Evolutionary conservation across 2,888 invertebrate species (phyloP), one percentile per base, ranked within the genome.

Genomic region (Zaprionus bogoriensis): DNA sequence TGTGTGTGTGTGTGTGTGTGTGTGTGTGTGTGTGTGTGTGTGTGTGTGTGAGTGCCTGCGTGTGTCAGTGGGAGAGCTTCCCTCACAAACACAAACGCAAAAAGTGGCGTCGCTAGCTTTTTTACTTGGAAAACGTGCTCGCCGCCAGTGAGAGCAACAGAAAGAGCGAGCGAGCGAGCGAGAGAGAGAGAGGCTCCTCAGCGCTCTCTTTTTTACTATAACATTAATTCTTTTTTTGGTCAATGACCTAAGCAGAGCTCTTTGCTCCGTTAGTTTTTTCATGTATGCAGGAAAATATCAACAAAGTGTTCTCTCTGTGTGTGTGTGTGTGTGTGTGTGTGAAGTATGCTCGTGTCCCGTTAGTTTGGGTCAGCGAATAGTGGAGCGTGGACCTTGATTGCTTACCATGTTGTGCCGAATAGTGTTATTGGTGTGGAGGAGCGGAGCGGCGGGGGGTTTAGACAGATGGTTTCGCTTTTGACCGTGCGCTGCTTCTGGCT

Each of bases 171-270:
- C 45, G 30, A 27, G 54, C 41, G 59, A 65, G 67, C 23, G 64
- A n/a, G n/a, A n/a, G n/a, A n/a, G n/a, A n/a, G n/a, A n/a, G n/a
- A n/a, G n/a, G n/a, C n/a, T n/a, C 51, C 9, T 39, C 44, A 66
- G 30, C 30, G 32, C 12, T 54, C 14, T 59, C 57, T 70, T 36
- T 54, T 61, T 57, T 74, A 66, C 63, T 59, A 57, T 57, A 52
- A 67, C 62, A 65, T 68, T 77, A 62, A 62, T 67, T 81, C 78
- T 84, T 81, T 85, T 80, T 82, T 82, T 82, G 81, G 81, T 82
- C 81, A 82, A 82, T 82, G 81, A 82, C 81, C 81, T 79, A 85
- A 85, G 82, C 69, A 68, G 45, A 60, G 51, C 70, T 67, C 50
- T 71, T 60, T 55, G 50, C 68, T 63, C 79, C 83, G 74, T 79